Evolutionary conservation across 1,140 invertebrate species (phyloP).

Genomic region (Pogonus chalceus): DNA sequence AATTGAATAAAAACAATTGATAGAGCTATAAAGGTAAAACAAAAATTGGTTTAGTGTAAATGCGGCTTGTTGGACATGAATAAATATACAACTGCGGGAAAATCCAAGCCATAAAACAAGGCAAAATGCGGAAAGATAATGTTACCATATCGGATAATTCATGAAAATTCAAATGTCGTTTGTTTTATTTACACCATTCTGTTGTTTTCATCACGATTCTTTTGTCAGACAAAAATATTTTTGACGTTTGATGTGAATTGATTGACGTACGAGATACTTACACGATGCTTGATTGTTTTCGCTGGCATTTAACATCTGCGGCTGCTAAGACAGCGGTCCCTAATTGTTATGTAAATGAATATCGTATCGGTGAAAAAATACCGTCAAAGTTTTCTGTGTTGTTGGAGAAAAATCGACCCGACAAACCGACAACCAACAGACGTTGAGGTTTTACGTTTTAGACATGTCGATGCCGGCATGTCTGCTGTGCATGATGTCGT

Average conservation of each 20-base stretch:
- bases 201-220: background rate
- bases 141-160: background rate
- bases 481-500: too few relatives aligned
- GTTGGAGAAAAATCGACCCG: too few relatives aligned
- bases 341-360: conserved; percentile 5
- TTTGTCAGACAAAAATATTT: background rate
- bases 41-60: too few relatives aligned
- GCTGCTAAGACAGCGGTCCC: background rate
- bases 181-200: background rate
- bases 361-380: too few relatives aligned
- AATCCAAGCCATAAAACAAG: background rate
- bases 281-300: background rate
- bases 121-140: background rate
- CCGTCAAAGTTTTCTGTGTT: too few relatives aligned
- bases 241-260: background rate
- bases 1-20: too few relatives aligned
- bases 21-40: too few relatives aligned
- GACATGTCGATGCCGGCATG: too few relatives aligned
- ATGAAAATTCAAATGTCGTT: background rate
- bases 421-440: too few relatives aligned
- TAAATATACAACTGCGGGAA: background rate
- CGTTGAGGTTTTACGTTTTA: too few relatives aligned
- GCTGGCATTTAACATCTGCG: background rate
- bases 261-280: background rate
- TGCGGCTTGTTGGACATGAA: too few relatives aligned